Evolutionary conservation across 2,113 vertebrate genomes (phyloP).

Genomic region (Cynoglossus semilaevis): DNA sequence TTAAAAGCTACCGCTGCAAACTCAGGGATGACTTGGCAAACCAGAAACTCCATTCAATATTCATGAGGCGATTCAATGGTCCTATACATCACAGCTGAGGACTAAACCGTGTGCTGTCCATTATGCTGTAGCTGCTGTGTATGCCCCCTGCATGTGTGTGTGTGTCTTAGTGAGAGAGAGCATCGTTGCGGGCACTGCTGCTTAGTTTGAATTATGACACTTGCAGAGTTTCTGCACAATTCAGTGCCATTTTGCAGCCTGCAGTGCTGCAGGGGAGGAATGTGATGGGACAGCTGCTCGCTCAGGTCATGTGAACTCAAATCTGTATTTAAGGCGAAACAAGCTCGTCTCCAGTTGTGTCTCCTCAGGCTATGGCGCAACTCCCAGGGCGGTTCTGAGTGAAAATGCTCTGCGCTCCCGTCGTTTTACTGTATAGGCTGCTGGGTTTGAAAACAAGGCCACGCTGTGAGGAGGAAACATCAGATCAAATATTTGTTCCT

Average conservation of each 20-base stretch:
- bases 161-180: neutral
- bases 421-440: neutral
- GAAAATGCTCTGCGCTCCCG: slow-evolving; percentile 13
- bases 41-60: slow-evolving; percentile 35
- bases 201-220: slow-evolving; percentile 32
- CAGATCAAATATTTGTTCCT: neutral
- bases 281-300: slow-evolving; percentile 64
- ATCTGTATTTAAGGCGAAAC: slow-evolving; percentile 67
- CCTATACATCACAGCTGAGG: slow-evolving; percentile 14
- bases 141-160: neutral
- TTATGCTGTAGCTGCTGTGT: neutral
- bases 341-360: slow-evolving; percentile 71
- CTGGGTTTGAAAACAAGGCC: neutral
- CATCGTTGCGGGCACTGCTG: slow-evolving; percentile 11
- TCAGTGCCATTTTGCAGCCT: slow-evolving; percentile 43
- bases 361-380: slow-evolving; percentile 50
- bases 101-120: neutral
- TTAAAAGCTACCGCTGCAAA: slow-evolving; percentile 32
- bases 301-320: slow-evolving; percentile 69
- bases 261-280: slow-evolving; percentile 41
- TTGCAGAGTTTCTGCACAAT: slow-evolving; percentile 25
- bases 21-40: slow-evolving; percentile 40
- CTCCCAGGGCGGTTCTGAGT: slow-evolving; percentile 30
- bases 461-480: slow-evolving; percentile 3
- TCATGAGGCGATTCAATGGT: slow-evolving; percentile 21